phyloP scores from a whole-genome alignment of 2,888 invertebrate genomes.

The Cerastoderma edule region DNA sequence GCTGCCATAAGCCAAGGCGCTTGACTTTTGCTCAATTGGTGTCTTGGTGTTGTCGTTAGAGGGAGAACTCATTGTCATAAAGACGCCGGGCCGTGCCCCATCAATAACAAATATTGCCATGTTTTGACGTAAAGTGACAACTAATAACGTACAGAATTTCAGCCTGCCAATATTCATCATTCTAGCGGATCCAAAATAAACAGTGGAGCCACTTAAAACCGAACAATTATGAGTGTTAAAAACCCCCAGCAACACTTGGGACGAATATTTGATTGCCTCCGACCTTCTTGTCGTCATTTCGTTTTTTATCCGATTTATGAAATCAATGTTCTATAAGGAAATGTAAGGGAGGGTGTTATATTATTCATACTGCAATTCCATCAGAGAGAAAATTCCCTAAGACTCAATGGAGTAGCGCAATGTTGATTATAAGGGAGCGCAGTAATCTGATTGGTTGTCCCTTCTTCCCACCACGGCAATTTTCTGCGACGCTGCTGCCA shows the following conservation, averaged over 20 bases:
- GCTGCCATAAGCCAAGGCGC: neutral
- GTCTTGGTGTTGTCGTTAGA: constrained; percentile 14
- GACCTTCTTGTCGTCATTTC: constrained; percentile 52
- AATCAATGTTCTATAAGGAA: constrained; percentile 66
- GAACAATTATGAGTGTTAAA: constrained; percentile 65
- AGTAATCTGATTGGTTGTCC: constrained; percentile 21
- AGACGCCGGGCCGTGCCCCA: constrained; percentile 38
- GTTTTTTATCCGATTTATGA: constrained; percentile 65
- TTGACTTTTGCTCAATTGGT: constrained; percentile 15
- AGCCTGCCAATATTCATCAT: constrained; percentile 55
- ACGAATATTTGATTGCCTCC: constrained; percentile 61
- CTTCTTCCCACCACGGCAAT: neutral
- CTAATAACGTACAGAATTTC: constrained; percentile 61
- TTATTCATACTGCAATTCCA: constrained; percentile 51
- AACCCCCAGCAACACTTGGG: constrained; percentile 60
- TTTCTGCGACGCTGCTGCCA: too few relatives aligned
- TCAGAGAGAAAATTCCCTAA: constrained; percentile 10
- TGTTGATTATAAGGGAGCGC: constrained; percentile 21
- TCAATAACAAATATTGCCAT: constrained; percentile 58
- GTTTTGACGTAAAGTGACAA: constrained; percentile 61
- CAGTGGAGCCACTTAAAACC: constrained; percentile 56
- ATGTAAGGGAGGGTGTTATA: constrained; percentile 59
- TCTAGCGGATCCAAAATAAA: constrained; percentile 51
- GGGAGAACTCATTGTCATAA: constrained; percentile 39
- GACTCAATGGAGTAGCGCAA: constrained; percentile 26